A percentile compares a stretch with the other conserved stretches of the same genome.
Conservation (phyloP, 2,888 invertebrate species). For the Chromoteleia sp. region DNA sequence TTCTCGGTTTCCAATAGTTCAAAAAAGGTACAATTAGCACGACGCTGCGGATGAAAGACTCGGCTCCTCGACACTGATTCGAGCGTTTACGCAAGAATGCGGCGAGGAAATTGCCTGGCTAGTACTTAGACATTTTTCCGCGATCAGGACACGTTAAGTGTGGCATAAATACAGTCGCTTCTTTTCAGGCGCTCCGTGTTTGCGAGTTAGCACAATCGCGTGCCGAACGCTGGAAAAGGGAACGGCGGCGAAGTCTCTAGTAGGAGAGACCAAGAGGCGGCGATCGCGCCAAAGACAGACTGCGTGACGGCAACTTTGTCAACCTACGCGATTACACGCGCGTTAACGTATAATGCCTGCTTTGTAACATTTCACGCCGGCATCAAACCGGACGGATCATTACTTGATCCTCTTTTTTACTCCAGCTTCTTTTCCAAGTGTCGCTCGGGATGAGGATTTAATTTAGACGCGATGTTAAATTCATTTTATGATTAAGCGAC, state of each 20-base stretch:
- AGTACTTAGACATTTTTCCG: conserved; percentile 48
- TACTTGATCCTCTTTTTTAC: conserved; percentile 19
- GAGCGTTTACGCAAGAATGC: conserved; percentile 55
- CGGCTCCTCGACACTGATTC: conserved; percentile 10
- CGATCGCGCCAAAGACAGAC: conserved; percentile 70
- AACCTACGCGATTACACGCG: conserved; percentile 75
- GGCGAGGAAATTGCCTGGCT: conserved; percentile 39
- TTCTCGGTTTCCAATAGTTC: neutral
- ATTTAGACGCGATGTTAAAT: conserved; percentile 20
- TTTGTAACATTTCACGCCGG: conserved; percentile 53
- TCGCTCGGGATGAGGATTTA: conserved; percentile 17
- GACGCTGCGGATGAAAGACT: conserved; percentile 24
- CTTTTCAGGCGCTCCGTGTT: conserved; percentile 42
- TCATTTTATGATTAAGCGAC: conserved; percentile 6
- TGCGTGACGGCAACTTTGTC: conserved; percentile 78
- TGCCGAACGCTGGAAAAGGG: conserved; percentile 45
- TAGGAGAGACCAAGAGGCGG: conserved; percentile 48
- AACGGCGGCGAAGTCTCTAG: conserved; percentile 19
- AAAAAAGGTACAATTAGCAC: conserved; percentile 18
- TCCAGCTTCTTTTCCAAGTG: conserved; percentile 8
- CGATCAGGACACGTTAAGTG: conserved; percentile 49
- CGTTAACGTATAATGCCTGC: conserved; percentile 62
- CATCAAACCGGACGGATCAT: conserved; percentile 44
- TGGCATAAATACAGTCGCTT: conserved; percentile 42
- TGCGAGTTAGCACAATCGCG: conserved; percentile 60